Evolutionary conservation across 2,113 vertebrate genomes (phyloP).

Genomic region (Rhea pennata): DNA sequence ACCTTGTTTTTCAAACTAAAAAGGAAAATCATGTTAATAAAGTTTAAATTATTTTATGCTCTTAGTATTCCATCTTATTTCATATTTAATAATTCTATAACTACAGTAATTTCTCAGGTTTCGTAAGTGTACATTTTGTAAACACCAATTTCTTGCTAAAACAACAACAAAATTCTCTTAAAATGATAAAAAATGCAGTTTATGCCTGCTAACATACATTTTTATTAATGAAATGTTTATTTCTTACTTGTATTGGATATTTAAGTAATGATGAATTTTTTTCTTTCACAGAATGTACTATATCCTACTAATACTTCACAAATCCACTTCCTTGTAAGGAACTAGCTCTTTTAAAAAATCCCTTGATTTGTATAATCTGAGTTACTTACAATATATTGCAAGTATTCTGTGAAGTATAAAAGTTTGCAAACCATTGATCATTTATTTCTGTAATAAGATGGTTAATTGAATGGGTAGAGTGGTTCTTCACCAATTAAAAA

Average conservation of each 20-base stretch:
- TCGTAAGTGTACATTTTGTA: conserved; percentile 79
- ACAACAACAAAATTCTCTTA: conserved; percentile 75
- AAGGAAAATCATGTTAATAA: conserved; percentile 81
- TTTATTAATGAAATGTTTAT: conserved; percentile 73
- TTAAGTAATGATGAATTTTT: conserved; percentile 63
- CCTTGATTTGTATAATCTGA: conserved; percentile 67
- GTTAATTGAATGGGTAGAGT: conserved; percentile 77
- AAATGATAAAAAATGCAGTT: conserved; percentile 81
- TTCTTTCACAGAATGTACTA: conserved; percentile 76
- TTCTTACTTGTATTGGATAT: conserved; percentile 77
- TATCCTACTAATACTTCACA: conserved; percentile 83
- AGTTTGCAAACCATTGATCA: conserved; percentile 67
- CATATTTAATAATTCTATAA: conserved; percentile 79
- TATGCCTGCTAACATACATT: conserved; percentile 79
- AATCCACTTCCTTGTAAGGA: conserved; percentile 75
- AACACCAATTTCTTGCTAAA: conserved; percentile 82
- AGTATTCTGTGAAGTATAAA: conserved; percentile 73
- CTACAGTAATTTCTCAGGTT: conserved; percentile 78
- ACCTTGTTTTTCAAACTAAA: conserved; percentile 84
- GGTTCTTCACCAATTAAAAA: conserved; percentile 80
- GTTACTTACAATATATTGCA: conserved; percentile 74
- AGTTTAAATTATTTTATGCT: conserved; percentile 81
- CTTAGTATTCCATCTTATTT: conserved; percentile 82
- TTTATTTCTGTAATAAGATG: conserved; percentile 75
- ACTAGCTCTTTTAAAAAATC: conserved; percentile 49